Conservation (phyloP, 2,888 invertebrate species). For the Mycogona germanica region DNA sequence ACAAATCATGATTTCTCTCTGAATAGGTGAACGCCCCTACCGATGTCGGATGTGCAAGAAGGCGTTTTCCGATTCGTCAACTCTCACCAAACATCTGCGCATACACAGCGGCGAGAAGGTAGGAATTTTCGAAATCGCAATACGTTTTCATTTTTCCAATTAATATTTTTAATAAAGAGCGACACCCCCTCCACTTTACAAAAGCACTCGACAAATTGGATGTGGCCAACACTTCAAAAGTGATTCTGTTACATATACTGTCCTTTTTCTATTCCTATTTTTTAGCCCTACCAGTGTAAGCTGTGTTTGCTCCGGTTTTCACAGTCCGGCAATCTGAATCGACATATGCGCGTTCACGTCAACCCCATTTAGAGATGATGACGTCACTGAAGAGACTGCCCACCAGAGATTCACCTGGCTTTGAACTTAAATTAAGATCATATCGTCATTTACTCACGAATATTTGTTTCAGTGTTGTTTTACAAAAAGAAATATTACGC, state of each 20-base stretch:
- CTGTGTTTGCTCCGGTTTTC: conserved; percentile 91
- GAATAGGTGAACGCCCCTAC: conserved; percentile 94
- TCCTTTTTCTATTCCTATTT: neutral
- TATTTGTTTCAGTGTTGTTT: too few relatives aligned
- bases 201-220: too few relatives aligned
- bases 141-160: neutral
- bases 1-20: too few relatives aligned
- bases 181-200: too few relatives aligned
- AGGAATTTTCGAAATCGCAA: neutral
- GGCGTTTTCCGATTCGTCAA: conserved; percentile 97
- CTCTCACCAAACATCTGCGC: conserved; percentile 89
- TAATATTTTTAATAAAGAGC: too few relatives aligned
- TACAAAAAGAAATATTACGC: too few relatives aligned
- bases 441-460: too few relatives aligned
- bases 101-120: conserved; percentile 45
- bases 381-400: too few relatives aligned
- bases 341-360: conserved; percentile 92
- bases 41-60: conserved; percentile 93
- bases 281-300: conserved; percentile 90
- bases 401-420: too few relatives aligned
- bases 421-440: too few relatives aligned
- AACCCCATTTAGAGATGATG: conserved; percentile 11
- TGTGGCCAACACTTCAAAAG: neutral
- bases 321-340: conserved; percentile 95
- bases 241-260: neutral